These are phyloP conservation scores for Girardinus metallicus DNA, from an alignment of 2,797 vertebrate species.

Conservation along the genomic window DNA sequence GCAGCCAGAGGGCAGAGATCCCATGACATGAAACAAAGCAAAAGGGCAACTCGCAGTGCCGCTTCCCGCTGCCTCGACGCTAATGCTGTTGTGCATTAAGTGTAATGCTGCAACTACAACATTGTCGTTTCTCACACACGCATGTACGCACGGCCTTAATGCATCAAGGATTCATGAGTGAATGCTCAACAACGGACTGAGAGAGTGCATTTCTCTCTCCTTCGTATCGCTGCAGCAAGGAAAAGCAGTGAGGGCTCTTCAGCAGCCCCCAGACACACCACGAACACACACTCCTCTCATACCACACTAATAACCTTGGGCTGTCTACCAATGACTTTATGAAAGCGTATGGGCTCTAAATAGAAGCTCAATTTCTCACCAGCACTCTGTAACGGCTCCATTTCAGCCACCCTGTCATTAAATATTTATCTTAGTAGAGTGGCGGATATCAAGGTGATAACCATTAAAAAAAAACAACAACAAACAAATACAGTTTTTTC, in stretches of 20 bases:
- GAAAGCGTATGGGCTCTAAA: conserved; percentile 74
- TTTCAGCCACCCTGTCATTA: conserved; percentile 82
- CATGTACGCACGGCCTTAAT: conserved; percentile 15
- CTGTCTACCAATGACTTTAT: conserved; percentile 78
- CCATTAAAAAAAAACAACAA: conserved; percentile 77
- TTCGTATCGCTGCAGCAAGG: conserved; percentile 57
- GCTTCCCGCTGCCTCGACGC: conserved; percentile 49
- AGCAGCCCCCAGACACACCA: conserved; percentile 55
- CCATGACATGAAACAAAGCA: conserved; percentile 55
- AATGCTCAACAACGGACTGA: conserved; percentile 59
- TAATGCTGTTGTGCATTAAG: conserved; percentile 49
- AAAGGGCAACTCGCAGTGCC: conserved; percentile 24
- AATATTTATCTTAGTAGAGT: conserved; percentile 81
- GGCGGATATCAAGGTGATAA: conserved; percentile 77
- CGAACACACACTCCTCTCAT: conserved; percentile 68
- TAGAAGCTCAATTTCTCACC: conserved; percentile 80
- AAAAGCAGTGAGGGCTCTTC: conserved; percentile 59
- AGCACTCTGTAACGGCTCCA: conserved; percentile 79
- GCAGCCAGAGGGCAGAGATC: conserved; percentile 55
- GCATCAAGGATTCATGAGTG: conserved; percentile 70
- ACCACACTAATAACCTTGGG: conserved; percentile 84
- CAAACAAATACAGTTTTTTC: conserved; percentile 54
- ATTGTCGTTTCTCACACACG: conserved; percentile 4
- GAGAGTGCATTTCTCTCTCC: conserved; percentile 57
- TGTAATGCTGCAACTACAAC: conserved; percentile 35